A percentile compares a stretch with the other conserved stretches of the same genome.
These are phyloP conservation scores for Tragelaphus imberbis DNA, from an alignment of 2,113 vertebrate genomes.

Conservation along the genomic window DNA sequence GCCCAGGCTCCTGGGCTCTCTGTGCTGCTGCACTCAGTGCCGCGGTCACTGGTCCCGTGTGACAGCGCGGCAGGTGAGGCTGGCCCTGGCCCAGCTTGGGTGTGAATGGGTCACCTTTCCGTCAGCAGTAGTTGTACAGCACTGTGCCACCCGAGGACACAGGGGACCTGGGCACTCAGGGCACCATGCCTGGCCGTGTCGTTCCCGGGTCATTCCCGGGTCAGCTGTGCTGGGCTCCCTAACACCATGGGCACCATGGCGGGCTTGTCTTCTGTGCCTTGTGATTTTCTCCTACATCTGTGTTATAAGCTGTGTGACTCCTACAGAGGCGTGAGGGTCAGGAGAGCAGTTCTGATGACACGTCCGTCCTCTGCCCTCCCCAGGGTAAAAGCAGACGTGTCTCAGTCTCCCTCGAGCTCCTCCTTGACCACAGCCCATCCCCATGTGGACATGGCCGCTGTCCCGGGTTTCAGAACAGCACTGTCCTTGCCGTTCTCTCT, in stretches of 20 bases:
- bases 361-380: neutral
- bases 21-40: accelerated
- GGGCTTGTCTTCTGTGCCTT: neutral
- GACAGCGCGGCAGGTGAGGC: neutral
- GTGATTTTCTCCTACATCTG: neutral
- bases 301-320: neutral
- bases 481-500: neutral
- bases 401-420: neutral
- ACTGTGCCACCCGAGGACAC: neutral
- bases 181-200: neutral
- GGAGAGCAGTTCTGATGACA: neutral
- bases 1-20: neutral
- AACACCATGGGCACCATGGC: neutral
- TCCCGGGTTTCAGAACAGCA: neutral
- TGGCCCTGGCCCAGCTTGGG: neutral
- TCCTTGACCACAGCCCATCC: neutral
- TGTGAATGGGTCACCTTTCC: neutral
- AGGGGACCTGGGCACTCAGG: neutral
- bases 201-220: accelerated
- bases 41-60: accelerated
- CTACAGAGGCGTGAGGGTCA: neutral
- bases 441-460: accelerated
- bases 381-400: neutral
- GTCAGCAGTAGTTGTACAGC: neutral
- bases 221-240: neutral